phyloP scores from a whole-genome alignment of 2,797 vertebrate genomes.

The Tamandua tetradactyla region DNA sequence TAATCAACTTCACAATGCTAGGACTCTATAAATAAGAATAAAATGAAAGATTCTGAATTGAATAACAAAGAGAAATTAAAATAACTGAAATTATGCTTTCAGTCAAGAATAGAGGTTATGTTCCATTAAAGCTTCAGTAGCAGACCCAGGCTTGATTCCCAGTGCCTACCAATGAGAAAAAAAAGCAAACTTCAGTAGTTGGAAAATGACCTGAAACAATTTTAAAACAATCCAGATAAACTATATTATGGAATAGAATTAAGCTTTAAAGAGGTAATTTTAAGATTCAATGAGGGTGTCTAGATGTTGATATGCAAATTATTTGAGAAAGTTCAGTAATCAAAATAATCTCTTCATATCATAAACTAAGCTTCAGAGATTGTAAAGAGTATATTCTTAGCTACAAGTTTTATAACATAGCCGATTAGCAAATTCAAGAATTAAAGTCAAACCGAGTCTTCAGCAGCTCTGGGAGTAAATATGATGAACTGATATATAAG shows the following conservation, averaged over 20 bases:
- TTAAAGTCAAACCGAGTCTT: conserved; percentile 37
- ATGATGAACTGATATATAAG: neutral
- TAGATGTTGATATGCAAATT: neutral
- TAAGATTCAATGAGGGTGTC: conserved; percentile 43
- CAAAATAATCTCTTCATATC: conserved; percentile 32
- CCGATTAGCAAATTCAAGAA: conserved; percentile 44
- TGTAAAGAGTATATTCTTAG: neutral
- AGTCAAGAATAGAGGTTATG: conserved; percentile 6
- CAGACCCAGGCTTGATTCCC: no score
- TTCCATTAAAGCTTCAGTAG: conserved; percentile 53
- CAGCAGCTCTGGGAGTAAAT: neutral
- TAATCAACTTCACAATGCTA: conserved; percentile 10
- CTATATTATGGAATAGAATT: conserved; percentile 23
- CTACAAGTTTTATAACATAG: neutral
- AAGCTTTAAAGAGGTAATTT: conserved; percentile 63
- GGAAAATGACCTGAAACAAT: conserved; percentile 51
- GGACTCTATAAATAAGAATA: neutral
- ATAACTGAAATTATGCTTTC: conserved; percentile 22
- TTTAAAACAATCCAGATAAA: conserved; percentile 42
- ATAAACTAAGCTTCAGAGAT: conserved; percentile 43
- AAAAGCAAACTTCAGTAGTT: no score
- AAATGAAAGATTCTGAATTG: neutral
- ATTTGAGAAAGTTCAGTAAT: conserved; percentile 8
- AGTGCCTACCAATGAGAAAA: no score
- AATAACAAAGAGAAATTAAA: neutral